Percentiles rank a stretch among this genome's conserved stretches.
Evolutionary conservation across 2,113 vertebrate species (phyloP).

Genomic region (Prolemur simus): DNA sequence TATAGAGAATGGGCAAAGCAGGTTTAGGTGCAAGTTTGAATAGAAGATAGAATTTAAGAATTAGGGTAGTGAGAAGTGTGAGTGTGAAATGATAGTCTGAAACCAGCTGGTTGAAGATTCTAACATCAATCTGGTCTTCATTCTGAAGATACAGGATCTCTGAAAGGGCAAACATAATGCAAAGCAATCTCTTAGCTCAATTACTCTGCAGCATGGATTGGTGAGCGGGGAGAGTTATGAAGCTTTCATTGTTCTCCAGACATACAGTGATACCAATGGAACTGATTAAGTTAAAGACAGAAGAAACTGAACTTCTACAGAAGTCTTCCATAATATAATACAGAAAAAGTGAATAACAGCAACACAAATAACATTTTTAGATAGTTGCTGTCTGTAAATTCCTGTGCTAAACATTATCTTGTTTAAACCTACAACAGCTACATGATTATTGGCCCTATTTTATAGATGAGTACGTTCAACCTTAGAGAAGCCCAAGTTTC

Average conservation of each 20-base stretch:
- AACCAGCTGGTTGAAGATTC: neutral
- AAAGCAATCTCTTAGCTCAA: neutral
- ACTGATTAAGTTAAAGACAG: neutral
- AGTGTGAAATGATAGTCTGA: neutral
- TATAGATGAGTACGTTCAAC: neutral
- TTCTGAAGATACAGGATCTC: neutral
- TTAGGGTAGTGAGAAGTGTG: neutral
- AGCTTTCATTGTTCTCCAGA: neutral
- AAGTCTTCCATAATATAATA: neutral
- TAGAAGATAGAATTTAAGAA: neutral
- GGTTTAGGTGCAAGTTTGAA: neutral
- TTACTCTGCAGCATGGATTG: neutral
- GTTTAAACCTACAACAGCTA: neutral
- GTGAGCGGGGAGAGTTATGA: neutral
- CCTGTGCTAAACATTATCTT: neutral
- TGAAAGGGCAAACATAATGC: neutral
- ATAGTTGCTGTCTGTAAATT: neutral
- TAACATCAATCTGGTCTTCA: neutral
- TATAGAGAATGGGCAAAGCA: neutral
- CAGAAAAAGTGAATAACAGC: neutral
- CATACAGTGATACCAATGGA: neutral
- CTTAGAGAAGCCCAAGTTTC: neutral
- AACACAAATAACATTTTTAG: neutral
- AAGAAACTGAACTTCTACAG: neutral
- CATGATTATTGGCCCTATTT: neutral